Base-by-base conservation (phyloP, 2,113 vertebrate genomes). In the Todiramphus saurophagus region DNA sequence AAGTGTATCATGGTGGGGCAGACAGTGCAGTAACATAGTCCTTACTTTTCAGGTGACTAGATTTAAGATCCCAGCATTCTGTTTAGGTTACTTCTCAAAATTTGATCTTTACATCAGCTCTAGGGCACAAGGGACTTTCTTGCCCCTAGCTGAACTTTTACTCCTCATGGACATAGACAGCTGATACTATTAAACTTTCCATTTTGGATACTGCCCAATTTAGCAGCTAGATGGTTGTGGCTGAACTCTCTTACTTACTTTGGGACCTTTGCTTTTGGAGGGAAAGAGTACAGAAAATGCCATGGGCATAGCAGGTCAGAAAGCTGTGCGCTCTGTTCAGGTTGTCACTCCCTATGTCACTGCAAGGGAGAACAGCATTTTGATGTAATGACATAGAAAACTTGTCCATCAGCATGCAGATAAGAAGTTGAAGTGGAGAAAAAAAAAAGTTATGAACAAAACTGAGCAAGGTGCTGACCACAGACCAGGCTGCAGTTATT, bases 61-160 rank as follows among this genome's bases (percentile, higher is more conserved):
- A 33, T 48, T 67, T 81, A 78, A 93, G 53, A 78, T 82, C 63
- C 24, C 41, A 76, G 59, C 67, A 62, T 94, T 95, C 90, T 87
- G 16, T 87, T 91, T 78, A 74, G 89, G 66, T 85, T 90, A 75
- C 69, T 72, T 93, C 37, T 95, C 68, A 96, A 60, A 92, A 76
- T 82, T 66, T 87, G 66, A 79, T 94, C 80, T 84, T 94, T 82
- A 84, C 44, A 60, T 90, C 76, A 91, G 62, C 60, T 82, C 25
- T 16, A 89, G 80, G 27, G 39, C 83, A 80, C 58, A 93, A 89
- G 96, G 94, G 91, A 95, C 95, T 97, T 97, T 96, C 93, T 96
- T 87, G 70, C 91, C 95, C 93, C 82, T 83, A 62, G 81, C 25
- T 94, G 93, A 96, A 96, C 91, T 85, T 88, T 76, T 83, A 37